Percentiles rank a stretch among this genome's conserved stretches.
Evolutionary conservation across 2,888 invertebrate species (phyloP).

Genomic region (Sinohyriopsis cumingii): DNA sequence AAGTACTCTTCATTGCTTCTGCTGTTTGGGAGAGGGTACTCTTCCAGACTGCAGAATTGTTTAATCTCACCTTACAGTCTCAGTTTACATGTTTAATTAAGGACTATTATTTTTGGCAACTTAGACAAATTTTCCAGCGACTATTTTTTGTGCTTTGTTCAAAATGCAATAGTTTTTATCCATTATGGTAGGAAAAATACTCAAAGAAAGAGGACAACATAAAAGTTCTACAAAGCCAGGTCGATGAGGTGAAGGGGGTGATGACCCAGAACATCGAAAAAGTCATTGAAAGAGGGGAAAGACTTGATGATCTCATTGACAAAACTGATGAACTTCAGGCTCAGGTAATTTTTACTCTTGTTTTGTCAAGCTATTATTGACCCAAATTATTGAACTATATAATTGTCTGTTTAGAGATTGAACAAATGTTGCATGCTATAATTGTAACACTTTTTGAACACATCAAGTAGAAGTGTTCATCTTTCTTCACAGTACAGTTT

Average conservation of each 20-base stretch:
- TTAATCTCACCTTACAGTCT: too few species aligned
- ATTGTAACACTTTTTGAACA: neutral
- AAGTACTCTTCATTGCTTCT: too few species aligned
- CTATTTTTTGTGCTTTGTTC: neutral
- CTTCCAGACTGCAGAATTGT: too few species aligned
- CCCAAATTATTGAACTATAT: neutral
- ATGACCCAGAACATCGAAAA: conserved; percentile 72
- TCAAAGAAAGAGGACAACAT: conserved; percentile 52
- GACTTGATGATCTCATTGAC: conserved; percentile 70
- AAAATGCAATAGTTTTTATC: neutral
- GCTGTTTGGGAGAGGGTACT: too few species aligned
- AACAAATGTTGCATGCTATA: neutral
- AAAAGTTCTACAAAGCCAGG: conserved; percentile 60
- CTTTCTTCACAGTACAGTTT: too few species aligned
- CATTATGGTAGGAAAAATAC: conserved; percentile 50
- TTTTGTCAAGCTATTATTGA: neutral
- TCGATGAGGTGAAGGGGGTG: conserved; percentile 70
- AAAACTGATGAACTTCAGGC: conserved; percentile 70
- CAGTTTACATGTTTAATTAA: too few species aligned
- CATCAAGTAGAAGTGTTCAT: too few species aligned
- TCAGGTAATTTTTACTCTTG: conserved; percentile 50
- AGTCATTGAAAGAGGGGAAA: conserved; percentile 70
- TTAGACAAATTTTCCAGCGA: neutral
- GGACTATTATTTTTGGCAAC: neutral
- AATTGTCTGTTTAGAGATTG: neutral